Evolutionary conservation across 2,797 vertebrate genomes (phyloP).

Genomic region (Bradypodion ventrale): DNA sequence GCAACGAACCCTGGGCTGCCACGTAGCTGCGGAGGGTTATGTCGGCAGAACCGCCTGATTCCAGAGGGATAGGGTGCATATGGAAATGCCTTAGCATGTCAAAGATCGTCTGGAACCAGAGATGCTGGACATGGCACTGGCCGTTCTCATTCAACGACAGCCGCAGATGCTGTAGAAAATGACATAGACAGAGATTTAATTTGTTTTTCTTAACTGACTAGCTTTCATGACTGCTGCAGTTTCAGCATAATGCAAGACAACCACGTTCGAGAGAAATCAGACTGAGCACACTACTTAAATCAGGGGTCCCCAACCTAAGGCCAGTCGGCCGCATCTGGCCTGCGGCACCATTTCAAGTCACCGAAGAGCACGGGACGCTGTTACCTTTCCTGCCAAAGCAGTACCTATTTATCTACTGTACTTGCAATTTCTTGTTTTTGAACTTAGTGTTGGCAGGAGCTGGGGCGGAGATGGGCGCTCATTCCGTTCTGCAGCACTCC

Average conservation of each 20-base stretch:
- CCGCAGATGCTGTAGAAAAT: conserved; percentile 87
- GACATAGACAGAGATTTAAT: not conserved
- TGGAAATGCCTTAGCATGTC: conserved; percentile 98
- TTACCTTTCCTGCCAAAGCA: too few species aligned
- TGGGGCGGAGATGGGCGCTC: too few species aligned
- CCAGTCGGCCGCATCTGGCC: too few species aligned
- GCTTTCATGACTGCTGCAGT: too few species aligned
- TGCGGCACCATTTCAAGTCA: too few species aligned
- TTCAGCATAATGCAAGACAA: not conserved
- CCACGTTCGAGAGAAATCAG: not conserved
- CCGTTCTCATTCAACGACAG: conserved; percentile 93
- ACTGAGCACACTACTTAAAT: not conserved
- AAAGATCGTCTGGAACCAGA: conserved; percentile 97
- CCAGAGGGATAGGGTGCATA: conserved; percentile 93
- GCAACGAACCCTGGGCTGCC: conserved; percentile 79
- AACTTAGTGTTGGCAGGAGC: too few species aligned
- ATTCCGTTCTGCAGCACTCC: too few species aligned
- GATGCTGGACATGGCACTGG: conserved; percentile 96
- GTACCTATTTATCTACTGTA: too few species aligned
- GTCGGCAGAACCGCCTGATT: conserved; percentile 93
- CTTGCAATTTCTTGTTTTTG: too few species aligned
- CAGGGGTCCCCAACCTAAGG: too few species aligned
- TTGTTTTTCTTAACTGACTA: not conserved
- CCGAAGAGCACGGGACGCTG: too few species aligned
- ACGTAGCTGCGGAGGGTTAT: conserved; percentile 96